Evolutionary conservation across 2,113 vertebrate species (phyloP).

Genomic region (Piprites chloris): DNA sequence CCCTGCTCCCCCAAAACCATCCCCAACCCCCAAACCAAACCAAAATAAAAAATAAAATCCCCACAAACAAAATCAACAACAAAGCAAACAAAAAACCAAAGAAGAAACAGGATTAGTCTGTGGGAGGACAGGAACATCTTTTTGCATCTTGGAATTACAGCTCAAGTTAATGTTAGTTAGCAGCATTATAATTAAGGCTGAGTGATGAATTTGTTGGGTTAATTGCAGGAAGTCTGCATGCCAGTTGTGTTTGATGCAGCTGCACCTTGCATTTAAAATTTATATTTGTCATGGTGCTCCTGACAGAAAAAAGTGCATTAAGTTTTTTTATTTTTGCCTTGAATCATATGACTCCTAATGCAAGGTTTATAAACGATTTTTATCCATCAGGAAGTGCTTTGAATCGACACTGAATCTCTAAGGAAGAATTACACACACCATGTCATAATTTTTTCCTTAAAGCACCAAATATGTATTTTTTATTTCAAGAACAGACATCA

Average conservation of each 20-base stretch:
- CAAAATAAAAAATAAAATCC: not conserved
- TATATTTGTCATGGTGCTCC: not conserved
- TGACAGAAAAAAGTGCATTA: not conserved
- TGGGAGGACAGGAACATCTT: not conserved
- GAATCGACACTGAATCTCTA: not conserved
- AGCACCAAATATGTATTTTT: not conserved
- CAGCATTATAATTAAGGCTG: not conserved
- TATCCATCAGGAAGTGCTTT: not conserved
- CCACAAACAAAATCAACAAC: not conserved
- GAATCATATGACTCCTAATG: not conserved
- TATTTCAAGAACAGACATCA: not conserved
- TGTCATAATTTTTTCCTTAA: not conserved
- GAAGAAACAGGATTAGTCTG: not conserved
- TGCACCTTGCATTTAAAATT: not conserved
- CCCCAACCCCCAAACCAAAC: not conserved
- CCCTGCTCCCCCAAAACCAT: accelerated
- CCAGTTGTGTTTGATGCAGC: not conserved
- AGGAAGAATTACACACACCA: not conserved
- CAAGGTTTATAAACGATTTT: not conserved
- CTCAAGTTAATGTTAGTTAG: not conserved
- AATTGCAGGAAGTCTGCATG: not conserved
- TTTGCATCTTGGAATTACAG: not conserved
- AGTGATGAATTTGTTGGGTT: not conserved
- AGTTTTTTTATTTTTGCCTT: not conserved
- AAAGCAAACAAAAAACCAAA: not conserved